Evolutionary conservation across 2,113 vertebrate genomes (phyloP), one percentile per base, ranked within the genome.

Genomic region (Colaptes auratus): DNA sequence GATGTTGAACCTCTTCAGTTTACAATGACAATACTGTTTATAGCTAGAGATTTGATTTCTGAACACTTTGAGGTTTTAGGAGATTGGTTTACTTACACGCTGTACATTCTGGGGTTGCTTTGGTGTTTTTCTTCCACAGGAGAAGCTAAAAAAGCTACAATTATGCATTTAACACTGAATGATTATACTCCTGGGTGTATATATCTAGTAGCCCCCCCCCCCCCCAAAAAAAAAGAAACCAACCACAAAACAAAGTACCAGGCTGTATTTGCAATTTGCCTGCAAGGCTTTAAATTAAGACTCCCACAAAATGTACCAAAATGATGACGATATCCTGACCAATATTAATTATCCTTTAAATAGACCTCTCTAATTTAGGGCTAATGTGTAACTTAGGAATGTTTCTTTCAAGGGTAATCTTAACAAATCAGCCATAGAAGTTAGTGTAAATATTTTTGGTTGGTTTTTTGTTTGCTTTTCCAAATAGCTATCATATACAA

Each of bases 391-490:
- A 95, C 89, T 96, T 96, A 95, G 82, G 96, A 98, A 97, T 98
- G 96, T 97, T 98, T 98, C 97, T 98, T 98, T 98, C 97, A 96
- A 97, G 93, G 12, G 74, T 95, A 94, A 82, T 96, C 95, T 97
- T 97, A 97, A 97, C 82, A 76, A 97, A 96, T 98, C 98, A 98
- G 98, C 98, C 98, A 98, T 98, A 98, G 96, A 97, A 96, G 96
- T 98, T 98, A 98, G 96, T 99, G 98, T 98, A 98, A 98, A 99
- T 98, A 98, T 97, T 98, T 97, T 95, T 97, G 9, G 9, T 36
- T n/a, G n/a, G n/a, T 39, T 39, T 39, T 12, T 39, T 12, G 4
- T 11, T 39, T 39, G 39, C 98, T 97, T 98, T 98, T 98, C 97
- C 97, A 98, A 97, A 97, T 97, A 98, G 96, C 96, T 96, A 97